Evolutionary conservation across 2,888 invertebrate genomes (phyloP), one percentile per base, ranked within the genome.

Genomic region (Scaptomyza parva): DNA sequence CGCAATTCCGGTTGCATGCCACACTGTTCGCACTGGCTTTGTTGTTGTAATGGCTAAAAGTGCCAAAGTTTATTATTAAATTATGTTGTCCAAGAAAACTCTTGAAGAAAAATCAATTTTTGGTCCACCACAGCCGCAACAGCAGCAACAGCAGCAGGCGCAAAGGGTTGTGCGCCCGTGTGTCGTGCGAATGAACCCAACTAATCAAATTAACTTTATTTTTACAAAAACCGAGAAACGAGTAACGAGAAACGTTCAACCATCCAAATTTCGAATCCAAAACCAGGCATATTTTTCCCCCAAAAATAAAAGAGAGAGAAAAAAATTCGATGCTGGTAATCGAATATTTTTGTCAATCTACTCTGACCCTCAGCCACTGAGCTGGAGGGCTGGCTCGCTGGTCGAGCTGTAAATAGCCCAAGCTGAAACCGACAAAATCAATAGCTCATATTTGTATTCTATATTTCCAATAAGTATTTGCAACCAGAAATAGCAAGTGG

Each of bases 41-140:
- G 37, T 70, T 65, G 62, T 65, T 65, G 63, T 67, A 70, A 70
- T 81, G 75, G 76, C 77, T 70, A 73, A 84, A 81, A 83, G 84
- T 83, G 84, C 84, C 82, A 79, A 84, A 83, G 82, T 83, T 84
- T 83, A 83, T 84, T 83, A 83, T 84, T 81, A 84, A 83, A 82
- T 83, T 79, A 71, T 81, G 79, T 71, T 78, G 73, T 73, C 79
- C 68, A 78, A 83, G 78, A 81, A 84, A 84, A 84, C 68, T 79
- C 65, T 69, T 65, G 68, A 79, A 69, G 75, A 55, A 79, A 83
- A 84, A 83, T 83, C 84, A 79, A 83, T 83, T 83, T 84, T 76
- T 45, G 57, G 57, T 45, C 57, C 57, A 67, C 54, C 28, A 3
- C 9, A 18, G 41, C 51, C 57, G 43, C 40, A 35, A 28, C 37